Base-by-base conservation (phyloP, 2,113 vertebrate genomes). In the Hyaena hyaena region DNA sequence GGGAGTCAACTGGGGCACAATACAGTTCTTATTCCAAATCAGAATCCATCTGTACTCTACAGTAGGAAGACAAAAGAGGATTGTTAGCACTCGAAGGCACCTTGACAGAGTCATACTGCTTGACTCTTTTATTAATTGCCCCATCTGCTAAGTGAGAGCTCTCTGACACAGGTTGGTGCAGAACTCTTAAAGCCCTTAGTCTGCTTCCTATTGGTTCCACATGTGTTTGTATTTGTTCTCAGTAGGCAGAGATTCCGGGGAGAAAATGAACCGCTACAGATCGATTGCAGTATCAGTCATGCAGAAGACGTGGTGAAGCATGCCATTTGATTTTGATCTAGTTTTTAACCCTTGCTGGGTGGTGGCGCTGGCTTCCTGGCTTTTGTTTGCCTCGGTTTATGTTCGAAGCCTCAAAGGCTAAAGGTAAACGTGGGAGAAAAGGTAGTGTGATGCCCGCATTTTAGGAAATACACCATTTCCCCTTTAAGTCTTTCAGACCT, bases 181-280 rank as follows among this genome's bases (percentile, higher is more conserved):
- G 98, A 4, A 39, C 98, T 98, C 98, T 98, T 98, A 98, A 99
- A 98, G 95, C 98, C 98, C 96, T 98, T 98, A 94, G 98, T 99
- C 99, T 99, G 99, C 98, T 99, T 99, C 98, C 98, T 99, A 99
- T 99, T 99, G 99, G 99, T 99, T 99, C 99, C 99, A 99, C 99
- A 99, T 99, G 98, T 99, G 99, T 99, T 99, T 99, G 98, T 98
- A 91, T 99, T 99, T 99, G 98, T 99, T 99, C 98, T 99, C 98
- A 99, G 99, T 98, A 98, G 99, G 98, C 98, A 98, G 95, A 98
- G 99, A 99, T 99, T 99, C 99, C 98, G 99, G 98, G 97, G 96
- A 98, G 98, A 99, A 99, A 99, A 99, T 98, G 98, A 99, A 99
- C 98, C 98, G 95, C 98, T 99, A 98, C 98, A 98, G 98, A 99